Evolutionary conservation across 2,888 invertebrate genomes (phyloP), one percentile per base, ranked within the genome.

Genomic region (Dysmachus trigonus): DNA sequence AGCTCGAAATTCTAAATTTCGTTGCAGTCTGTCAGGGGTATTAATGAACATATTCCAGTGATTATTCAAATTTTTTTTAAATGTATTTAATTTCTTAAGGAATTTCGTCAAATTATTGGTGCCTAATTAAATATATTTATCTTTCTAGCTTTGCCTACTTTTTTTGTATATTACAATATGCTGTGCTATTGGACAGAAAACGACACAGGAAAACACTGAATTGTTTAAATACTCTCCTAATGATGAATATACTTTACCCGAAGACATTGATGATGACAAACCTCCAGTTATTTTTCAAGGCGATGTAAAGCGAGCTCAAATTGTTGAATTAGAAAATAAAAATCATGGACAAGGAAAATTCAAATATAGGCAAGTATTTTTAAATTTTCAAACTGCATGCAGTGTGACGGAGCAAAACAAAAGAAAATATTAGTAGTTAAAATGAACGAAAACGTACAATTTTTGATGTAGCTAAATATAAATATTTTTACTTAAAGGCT

Each of bases 161-260:
- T n/a, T 30, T 33, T 73, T 35, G 31, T 73, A 35, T 31, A n/a
- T 73, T n/a, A 15, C 73, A 22, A 62, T 27, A 22, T 18, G 18
- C 62, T 27, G 27, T 62, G 62, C 62, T 47, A n/a, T 51, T 13
- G 30, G 79, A 18, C 31, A 31, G 8, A 8, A 30, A 13, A 18
- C 18, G 7, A 81, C 81, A 18, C 18, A 53, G 18, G 31, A 81
- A 33, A 81, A 81, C 18, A 18, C 53, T 18, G 81, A 91, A 84
- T 88, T 92, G 41, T 92, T 92, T 87, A 91, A 92, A 89, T 92
- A 92, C 87, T 89, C 91, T 87, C 91, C 91, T 33, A 89, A 89
- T 86, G 92, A 92, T 88, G 87, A 91, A 53, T 92, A 90, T 83
- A 91, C 91, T 51, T 88, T 92, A 87, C 90, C 92, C 51, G 90